phyloP scores from a whole-genome alignment of 2,797 vertebrate genomes.

The Danionella dracula region DNA sequence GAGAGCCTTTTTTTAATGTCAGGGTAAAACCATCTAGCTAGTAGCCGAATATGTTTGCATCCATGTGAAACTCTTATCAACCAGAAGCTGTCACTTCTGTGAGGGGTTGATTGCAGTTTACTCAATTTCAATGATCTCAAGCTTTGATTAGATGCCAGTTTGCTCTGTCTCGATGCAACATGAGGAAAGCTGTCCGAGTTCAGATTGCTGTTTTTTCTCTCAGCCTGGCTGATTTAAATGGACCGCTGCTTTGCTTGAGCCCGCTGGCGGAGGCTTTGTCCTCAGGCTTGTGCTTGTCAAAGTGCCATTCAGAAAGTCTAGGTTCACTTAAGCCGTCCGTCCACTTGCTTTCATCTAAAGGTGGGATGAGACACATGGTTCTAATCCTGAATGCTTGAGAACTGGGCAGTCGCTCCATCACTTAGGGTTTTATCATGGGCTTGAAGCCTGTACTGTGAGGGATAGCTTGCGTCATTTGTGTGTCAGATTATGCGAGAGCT shows the following conservation, averaged over 20 bases:
- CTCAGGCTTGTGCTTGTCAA: constrained; percentile 8
- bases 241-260: constrained; percentile 4
- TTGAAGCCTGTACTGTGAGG: not conserved
- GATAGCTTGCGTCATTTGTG: constrained; percentile 26
- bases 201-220: not conserved
- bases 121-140: not conserved
- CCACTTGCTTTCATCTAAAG: constrained; percentile 24
- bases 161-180: not conserved
- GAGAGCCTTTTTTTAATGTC: no score
- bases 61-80: no score
- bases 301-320: constrained; percentile 1
- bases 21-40: no score
- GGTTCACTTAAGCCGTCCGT: constrained; percentile 18
- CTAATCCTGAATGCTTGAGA: constrained; percentile 23
- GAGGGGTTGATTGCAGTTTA: no score
- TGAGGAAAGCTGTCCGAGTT: not conserved
- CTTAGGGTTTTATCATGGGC: constrained; percentile 3
- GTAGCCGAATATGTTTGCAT: no score
- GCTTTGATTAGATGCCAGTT: not conserved
- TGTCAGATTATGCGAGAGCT: constrained; percentile 35
- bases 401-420: not conserved
- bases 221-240: constrained; percentile 7
- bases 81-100: no score
- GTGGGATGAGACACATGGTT: not conserved
- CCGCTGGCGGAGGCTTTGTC: not conserved